These are phyloP conservation scores for Eurytoma adleriae DNA, from an alignment of 2,888 invertebrate species.

Conservation along the genomic window DNA sequence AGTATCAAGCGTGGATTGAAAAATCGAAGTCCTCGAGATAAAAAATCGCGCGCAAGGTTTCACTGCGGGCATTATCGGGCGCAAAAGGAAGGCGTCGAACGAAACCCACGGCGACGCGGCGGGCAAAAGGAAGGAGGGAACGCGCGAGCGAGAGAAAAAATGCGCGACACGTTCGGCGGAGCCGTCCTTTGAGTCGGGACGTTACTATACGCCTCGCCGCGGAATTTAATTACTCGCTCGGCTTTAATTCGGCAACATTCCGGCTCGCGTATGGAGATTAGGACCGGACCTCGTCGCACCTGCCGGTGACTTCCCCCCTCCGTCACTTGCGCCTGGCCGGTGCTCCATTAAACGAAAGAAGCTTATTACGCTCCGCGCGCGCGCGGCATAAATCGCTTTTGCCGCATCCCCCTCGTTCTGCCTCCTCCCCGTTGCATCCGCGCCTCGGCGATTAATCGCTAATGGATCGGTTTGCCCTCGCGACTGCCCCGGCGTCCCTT, in stretches of 20 bases:
- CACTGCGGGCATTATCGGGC: not conserved
- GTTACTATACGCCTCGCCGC: constrained; percentile 36
- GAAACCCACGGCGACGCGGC: too few relatives aligned
- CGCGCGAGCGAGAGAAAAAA: constrained; percentile 19
- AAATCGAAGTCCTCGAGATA: too few relatives aligned
- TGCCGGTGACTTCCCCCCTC: constrained; percentile 23
- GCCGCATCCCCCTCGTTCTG: not conserved
- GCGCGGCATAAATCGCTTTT: not conserved
- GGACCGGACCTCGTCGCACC: constrained; percentile 48
- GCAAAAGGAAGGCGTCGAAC: constrained; percentile 15
- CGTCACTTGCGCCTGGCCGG: not conserved
- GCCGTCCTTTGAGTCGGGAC: constrained; percentile 35
- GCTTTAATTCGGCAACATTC: constrained; percentile 58
- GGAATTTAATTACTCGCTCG: constrained; percentile 58
- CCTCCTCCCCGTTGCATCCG: not conserved
- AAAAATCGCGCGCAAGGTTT: not conserved
- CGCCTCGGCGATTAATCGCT: constrained; percentile 44
- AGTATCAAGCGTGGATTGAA: too few relatives aligned
- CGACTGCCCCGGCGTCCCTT: not conserved
- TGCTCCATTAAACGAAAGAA: constrained; percentile 51
- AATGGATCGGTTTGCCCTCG: constrained; percentile 50
- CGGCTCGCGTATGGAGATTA: constrained; percentile 55
- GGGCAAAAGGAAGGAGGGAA: constrained; percentile 42
- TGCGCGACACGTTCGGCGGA: constrained; percentile 29
- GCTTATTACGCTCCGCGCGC: constrained; percentile 52